These are phyloP conservation scores for Rhagoletis zephyria DNA, from an alignment of 1,140 invertebrate genomes.

Conservation along the genomic window DNA sequence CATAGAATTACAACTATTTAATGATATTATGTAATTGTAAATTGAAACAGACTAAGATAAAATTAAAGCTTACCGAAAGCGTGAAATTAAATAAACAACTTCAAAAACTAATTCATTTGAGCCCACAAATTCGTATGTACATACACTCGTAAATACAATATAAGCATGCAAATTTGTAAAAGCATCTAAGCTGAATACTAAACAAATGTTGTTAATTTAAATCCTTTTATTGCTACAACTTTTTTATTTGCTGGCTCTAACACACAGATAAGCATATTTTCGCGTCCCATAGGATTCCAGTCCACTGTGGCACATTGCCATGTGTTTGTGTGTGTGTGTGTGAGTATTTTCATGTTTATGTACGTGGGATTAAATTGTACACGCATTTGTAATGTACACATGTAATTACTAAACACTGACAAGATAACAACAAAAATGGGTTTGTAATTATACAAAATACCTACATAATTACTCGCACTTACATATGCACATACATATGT, in stretches of 20 bases:
- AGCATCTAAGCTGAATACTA: slow-evolving; percentile 15
- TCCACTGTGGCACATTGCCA: not conserved
- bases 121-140: too few species aligned
- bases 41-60: too few species aligned
- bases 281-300: not conserved
- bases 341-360: not conserved
- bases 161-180: not conserved
- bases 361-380: not conserved
- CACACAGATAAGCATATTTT: slow-evolving; percentile 1
- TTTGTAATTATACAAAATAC: slow-evolving; percentile 33
- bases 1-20: too few species aligned
- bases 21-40: too few species aligned
- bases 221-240: not conserved
- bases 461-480: slow-evolving; percentile 11
- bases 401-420: slow-evolving; percentile 18
- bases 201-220: slow-evolving; percentile 22
- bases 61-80: not conserved
- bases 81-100: not conserved
- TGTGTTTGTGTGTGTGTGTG: not conserved
- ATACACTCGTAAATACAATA: too few species aligned
- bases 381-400: slow-evolving; percentile 29
- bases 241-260: not conserved
- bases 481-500: too few species aligned
- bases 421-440: slow-evolving; percentile 43
- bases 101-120: too few species aligned